Evolutionary conservation across 2,113 vertebrate species (phyloP), one percentile per base, ranked within the genome.

Genomic region (Tautogolabrus adspersus): DNA sequence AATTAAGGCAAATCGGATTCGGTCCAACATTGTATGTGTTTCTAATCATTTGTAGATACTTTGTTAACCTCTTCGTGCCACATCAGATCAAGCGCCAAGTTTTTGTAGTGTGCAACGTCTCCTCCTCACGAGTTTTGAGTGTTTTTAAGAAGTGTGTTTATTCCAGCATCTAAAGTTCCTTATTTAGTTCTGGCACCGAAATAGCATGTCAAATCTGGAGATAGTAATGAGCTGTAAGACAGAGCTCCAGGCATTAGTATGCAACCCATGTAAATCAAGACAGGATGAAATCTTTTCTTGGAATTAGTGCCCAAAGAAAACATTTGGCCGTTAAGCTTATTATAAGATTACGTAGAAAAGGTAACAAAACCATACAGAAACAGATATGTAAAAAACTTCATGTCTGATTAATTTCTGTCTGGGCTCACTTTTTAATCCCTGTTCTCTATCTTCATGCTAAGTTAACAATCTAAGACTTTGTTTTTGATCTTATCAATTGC

Each of bases 1-100:
- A 80, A 77, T 90, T 84, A 78, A 56, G 57, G 23, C 42, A 49
- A 74, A 75, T 38, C 16, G 13, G 19, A 52, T 40, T 57, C 42
- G 11, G 30, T 69, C 72, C 67, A 65, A 51, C 15, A 62, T 72
- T 38, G 57, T 40, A 21, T 62, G 12, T 21, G 19, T 62, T 74
- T 62, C 58, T 57, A 19, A 58, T 68, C 61, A 72, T 66, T 59
- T 79, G 54, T 16, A 60, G 59, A 66, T 65, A 37, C 66, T 40
- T 77, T 55, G 61, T 66, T 55, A 69, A 65, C 23, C 44, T 75
- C 38, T 26, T 12, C 18, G 10, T 13, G 44, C 19, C 0, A 26
- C 40, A 49, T 22, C 8, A 65, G 10, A 62, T 61, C 8, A 51
- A 57, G n/a, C 13, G 18, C 61, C 67, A 62, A 15, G 47, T 52